Evolutionary conservation across 2,888 invertebrate genomes (phyloP).

Genomic region (Drosophila rubida): DNA sequence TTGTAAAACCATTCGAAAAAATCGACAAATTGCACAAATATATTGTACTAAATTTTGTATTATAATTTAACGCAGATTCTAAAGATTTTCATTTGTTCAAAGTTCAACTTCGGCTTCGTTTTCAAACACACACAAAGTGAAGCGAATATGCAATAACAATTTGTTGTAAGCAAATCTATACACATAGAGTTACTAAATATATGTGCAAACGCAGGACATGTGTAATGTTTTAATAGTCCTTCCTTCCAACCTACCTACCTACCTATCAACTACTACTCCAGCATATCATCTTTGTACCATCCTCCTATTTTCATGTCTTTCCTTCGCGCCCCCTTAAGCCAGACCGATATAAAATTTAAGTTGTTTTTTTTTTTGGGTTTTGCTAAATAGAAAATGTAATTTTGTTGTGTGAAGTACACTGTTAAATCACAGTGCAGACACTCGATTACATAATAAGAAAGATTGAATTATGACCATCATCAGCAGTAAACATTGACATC

Average conservation of each 20-base stretch:
- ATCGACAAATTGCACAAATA: background rate
- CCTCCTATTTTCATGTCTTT: background rate
- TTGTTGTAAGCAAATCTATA: conserved; percentile 39
- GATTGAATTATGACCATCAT: conserved; percentile 22
- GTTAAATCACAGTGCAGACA: conserved; percentile 43
- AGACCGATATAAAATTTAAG: conserved; percentile 37
- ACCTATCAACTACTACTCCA: too few species aligned
- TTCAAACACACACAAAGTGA: background rate
- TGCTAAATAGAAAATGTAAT: conserved; percentile 51
- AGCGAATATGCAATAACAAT: conserved; percentile 41
- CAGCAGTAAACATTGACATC: background rate
- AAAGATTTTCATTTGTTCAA: background rate
- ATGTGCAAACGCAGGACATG: conserved; percentile 51
- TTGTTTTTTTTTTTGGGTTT: conserved; percentile 45
- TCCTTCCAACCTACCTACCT: background rate
- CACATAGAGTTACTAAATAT: conserved; percentile 16
- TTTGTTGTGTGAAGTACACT: conserved; percentile 30
- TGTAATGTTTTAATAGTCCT: conserved; percentile 38
- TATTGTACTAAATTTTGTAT: background rate
- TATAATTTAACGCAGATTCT: background rate
- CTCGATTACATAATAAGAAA: conserved; percentile 39
- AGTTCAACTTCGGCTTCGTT: conserved; percentile 18
- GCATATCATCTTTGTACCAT: background rate
- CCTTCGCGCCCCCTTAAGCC: conserved; percentile 1
- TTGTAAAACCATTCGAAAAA: conserved; percentile 21